Evolutionary conservation across 2,113 vertebrate species (phyloP).

Genomic region (Etheostoma cragini): DNA sequence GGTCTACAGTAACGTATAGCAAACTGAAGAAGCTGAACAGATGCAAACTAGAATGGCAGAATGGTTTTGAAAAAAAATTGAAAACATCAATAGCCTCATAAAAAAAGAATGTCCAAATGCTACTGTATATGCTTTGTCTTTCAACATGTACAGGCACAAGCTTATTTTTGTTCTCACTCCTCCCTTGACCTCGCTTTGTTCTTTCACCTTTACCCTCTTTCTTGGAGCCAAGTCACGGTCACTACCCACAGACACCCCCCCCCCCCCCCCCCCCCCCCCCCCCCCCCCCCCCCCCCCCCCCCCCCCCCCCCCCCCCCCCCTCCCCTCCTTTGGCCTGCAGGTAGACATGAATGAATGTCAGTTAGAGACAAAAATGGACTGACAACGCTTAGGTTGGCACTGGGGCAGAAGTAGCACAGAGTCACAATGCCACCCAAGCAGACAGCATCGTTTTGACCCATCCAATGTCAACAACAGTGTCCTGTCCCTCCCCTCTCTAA

Average conservation of each 20-base stretch:
- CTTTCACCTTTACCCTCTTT: constrained; percentile 43
- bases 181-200: constrained; percentile 9
- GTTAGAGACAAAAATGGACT: constrained; percentile 45
- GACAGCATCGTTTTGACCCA: constrained; percentile 50
- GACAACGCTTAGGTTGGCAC: constrained; percentile 36
- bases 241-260: neutral
- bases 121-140: neutral
- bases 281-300: neutral
- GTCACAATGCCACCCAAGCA: constrained; percentile 31
- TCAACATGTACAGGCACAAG: neutral
- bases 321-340: constrained; percentile 38
- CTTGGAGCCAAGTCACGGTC: constrained; percentile 31
- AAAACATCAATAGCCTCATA: too few relatives aligned
- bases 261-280: neutral
- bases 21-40: constrained; percentile 9
- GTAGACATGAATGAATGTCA: constrained; percentile 54
- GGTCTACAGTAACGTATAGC: neutral
- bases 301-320: neutral
- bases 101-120: constrained; percentile 9
- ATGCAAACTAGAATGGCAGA: neutral
- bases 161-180: neutral
- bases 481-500: neutral
- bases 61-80: neutral
- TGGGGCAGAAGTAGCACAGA: constrained; percentile 29
- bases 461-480: constrained; percentile 25